Evolutionary conservation across 2,888 invertebrate species (phyloP).

Genomic region (Polydrusus pterygomalis): DNA sequence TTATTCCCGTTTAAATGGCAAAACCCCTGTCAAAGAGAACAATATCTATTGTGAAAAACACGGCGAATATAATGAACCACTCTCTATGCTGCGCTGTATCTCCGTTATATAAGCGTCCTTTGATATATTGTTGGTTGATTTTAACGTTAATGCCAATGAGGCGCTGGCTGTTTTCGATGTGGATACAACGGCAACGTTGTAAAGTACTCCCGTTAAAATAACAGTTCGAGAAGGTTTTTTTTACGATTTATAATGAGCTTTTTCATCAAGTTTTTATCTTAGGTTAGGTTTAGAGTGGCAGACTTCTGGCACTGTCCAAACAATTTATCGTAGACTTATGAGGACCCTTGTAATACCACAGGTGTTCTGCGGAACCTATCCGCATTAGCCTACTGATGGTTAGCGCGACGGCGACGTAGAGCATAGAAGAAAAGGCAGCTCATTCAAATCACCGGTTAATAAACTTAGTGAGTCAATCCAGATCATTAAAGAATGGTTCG

Average conservation of each 20-base stretch:
- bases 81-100: slow-evolving; percentile 43
- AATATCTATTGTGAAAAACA: slow-evolving; percentile 44
- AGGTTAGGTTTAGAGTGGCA: too few species aligned
- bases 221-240: too few species aligned
- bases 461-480: too few species aligned
- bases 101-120: slow-evolving; percentile 22
- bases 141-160: slow-evolving; percentile 39
- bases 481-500: too few species aligned
- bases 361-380: too few species aligned
- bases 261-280: neutral
- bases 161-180: slow-evolving; percentile 22
- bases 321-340: too few species aligned
- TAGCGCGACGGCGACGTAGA: too few species aligned
- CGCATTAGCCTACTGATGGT: too few species aligned
- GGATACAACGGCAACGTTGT: slow-evolving; percentile 1
- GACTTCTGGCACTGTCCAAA: too few species aligned
- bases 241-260: neutral
- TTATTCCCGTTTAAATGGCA: slow-evolving; percentile 18
- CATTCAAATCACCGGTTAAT: too few species aligned
- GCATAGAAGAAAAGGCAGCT: too few species aligned
- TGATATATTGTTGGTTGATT: slow-evolving; percentile 40
- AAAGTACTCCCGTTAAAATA: slow-evolving; percentile 1
- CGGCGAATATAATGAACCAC: slow-evolving; percentile 40
- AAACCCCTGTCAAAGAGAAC: slow-evolving; percentile 31
- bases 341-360: too few species aligned